Conservation (phyloP, 2,113 vertebrate species). For the Potamarius usumacintae region DNA sequence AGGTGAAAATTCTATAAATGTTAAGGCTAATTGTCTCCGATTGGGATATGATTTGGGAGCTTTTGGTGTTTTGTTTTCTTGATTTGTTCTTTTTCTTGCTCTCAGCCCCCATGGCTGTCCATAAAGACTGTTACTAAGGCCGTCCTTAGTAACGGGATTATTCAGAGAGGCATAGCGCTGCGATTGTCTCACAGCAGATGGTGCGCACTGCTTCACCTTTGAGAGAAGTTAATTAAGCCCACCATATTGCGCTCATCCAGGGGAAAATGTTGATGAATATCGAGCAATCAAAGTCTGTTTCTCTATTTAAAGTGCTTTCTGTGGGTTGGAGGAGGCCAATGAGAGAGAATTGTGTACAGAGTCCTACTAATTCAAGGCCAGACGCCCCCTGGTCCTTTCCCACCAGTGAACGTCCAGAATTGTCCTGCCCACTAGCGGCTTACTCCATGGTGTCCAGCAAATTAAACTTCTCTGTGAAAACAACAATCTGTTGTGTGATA, state of each 20-base stretch:
- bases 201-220: conserved; percentile 99
- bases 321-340: conserved; percentile 89
- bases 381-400: conserved; percentile 86
- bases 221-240: conserved; percentile 99
- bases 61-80: conserved; percentile 78
- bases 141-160: conserved; percentile 89
- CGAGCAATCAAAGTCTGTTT: conserved; percentile 95
- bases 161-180: conserved; percentile 93
- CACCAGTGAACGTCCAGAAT: conserved; percentile 82
- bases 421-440: conserved; percentile 82
- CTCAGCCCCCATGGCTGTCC: conserved; percentile 42
- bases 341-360: conserved; percentile 93
- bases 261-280: conserved; percentile 97
- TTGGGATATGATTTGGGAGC: conserved; percentile 75
- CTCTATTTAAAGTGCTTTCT: conserved; percentile 85
- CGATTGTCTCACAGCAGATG: conserved; percentile 99
- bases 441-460: conserved; percentile 83
- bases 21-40: conserved; percentile 54
- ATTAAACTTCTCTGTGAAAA: conserved; percentile 83
- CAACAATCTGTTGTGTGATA: conserved; percentile 84
- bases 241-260: conserved; percentile 98
- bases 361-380: conserved; percentile 91
- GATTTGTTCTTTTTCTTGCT: conserved; percentile 67
- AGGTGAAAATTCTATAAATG: conserved; percentile 17
- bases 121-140: conserved; percentile 53